phyloP scores from a whole-genome alignment of 1,140 invertebrate species.

The Diabrotica virgifera region DNA sequence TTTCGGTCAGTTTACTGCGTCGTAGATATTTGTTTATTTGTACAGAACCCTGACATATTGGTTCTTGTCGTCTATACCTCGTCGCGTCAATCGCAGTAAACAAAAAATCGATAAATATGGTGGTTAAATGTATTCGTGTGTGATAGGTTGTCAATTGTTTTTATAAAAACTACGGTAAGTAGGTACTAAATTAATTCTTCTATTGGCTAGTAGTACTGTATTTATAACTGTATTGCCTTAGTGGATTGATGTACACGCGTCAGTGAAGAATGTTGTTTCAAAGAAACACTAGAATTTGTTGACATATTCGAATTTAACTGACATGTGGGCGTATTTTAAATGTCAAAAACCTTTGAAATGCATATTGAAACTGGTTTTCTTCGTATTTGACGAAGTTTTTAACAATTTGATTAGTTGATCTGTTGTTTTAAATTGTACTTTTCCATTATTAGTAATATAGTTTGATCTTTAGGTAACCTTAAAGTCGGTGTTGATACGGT shows the following conservation, averaged over 20 bases:
- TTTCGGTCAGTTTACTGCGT: too few species aligned
- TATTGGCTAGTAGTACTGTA: background rate
- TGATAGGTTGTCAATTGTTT: slow-evolving; percentile 25
- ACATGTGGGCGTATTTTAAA: slow-evolving; percentile 34
- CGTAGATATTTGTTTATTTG: too few species aligned
- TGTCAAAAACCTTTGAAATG: slow-evolving; percentile 13
- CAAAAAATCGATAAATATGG: slow-evolving; percentile 41
- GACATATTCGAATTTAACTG: slow-evolving; percentile 33
- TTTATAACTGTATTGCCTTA: slow-evolving; percentile 2
- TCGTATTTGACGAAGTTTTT: too few species aligned
- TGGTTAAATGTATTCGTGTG: slow-evolving; percentile 32
- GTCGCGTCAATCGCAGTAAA: slow-evolving; percentile 16
- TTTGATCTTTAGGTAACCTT: too few species aligned
- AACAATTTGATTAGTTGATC: too few species aligned
- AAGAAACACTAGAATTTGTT: slow-evolving; percentile 26
- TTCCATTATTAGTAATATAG: too few species aligned
- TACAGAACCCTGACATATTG: too few species aligned
- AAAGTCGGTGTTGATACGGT: too few species aligned
- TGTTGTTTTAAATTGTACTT: too few species aligned
- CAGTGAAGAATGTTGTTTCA: slow-evolving; percentile 26
- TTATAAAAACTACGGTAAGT: slow-evolving; percentile 32
- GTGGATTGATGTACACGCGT: background rate
- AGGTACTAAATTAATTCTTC: slow-evolving; percentile 2
- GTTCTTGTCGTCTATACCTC: too few species aligned
- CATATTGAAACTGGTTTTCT: slow-evolving; percentile 1